These are phyloP conservation scores for Ramphastos sulfuratus DNA, from an alignment of 2,113 vertebrate genomes.

Conservation along the genomic window DNA sequence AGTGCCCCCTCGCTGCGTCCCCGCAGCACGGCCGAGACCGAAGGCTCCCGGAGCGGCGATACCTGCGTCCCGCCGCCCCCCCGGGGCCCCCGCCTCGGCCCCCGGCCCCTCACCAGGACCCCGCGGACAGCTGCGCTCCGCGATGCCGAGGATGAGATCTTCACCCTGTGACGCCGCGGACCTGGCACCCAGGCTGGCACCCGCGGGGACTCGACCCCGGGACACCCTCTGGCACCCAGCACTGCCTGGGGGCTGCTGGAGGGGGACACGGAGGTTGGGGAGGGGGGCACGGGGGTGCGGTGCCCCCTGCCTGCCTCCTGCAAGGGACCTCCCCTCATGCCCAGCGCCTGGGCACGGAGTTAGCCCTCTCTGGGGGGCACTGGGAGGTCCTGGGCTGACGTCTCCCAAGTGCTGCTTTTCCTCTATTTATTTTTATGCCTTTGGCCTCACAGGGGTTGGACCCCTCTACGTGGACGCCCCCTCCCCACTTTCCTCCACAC, in stretches of 20 bases:
- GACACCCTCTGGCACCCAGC: no score
- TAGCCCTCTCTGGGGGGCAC: background rate
- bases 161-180: constrained; percentile 76
- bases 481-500: background rate
- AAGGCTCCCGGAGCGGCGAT: rapidly evolving
- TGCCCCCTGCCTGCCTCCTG: background rate
- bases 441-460: background rate
- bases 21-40: background rate
- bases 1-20: background rate
- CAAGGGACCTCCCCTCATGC: background rate
- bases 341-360: no score
- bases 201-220: background rate
- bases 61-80: background rate
- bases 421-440: background rate
- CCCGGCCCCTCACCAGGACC: constrained; percentile 81
- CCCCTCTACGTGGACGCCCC: background rate
- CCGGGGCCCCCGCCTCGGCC: constrained; percentile 72
- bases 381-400: no score
- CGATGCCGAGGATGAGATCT: constrained; percentile 89
- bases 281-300: rapidly evolving
- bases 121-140: constrained; percentile 77
- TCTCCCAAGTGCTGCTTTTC: background rate
- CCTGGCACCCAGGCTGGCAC: rapidly evolving
- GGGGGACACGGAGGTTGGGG: background rate
- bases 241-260: rapidly evolving